Evolutionary conservation across 2,113 vertebrate species (phyloP), one percentile per base, ranked within the genome.

Genomic region (Dipodomys merriami): DNA sequence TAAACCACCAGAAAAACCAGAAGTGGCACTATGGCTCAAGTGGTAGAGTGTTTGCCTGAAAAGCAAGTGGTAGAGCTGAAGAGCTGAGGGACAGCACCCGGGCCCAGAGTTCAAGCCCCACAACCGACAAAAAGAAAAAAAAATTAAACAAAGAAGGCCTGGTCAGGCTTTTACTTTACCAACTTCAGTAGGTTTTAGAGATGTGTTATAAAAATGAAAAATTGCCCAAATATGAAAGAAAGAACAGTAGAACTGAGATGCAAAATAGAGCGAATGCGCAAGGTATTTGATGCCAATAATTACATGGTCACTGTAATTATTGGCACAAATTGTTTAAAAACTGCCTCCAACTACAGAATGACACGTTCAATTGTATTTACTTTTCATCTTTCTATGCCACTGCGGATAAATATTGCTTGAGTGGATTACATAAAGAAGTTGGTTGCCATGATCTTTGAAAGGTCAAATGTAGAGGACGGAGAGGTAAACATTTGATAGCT

Each of bases 131-230:
- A 22, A 8, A 22, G 19, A 23, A 25, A 65, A 25, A 65, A 20
- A 65, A 65, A 12, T 16, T 6, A 11, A 2, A 0, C 2, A 65
- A 68, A 89, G n/a, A 69, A 68, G 29, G 3, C 46, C 30, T 90
- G 85, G 33, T 62, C 49, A 79, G 27, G 7, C 64, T 93, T 73
- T 83, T 33, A 29, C 78, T 77, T 86, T 67, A 60, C 62, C 46
- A 90, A 67, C 20, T 67, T 77, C 35, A 80, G 30, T 53, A 44
- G 73, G 27, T 79, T 88, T 94, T 67, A 91, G 39, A 91, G 62
- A 29, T 33, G 62, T 10, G 30, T 67, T 68, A 62, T 44, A 33
- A 90, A 86, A 90, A 77, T 33, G 49, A 86, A 85, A 84, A 46
- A 57, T 83, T 30, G 25, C n/a, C 65, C 74, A 77, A 64, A 76